Percentiles rank a stretch among this genome's conserved stretches.
These are phyloP conservation scores for Tupaia chinensis DNA, from an alignment of 2,113 vertebrate genomes.

Conservation along the genomic window DNA sequence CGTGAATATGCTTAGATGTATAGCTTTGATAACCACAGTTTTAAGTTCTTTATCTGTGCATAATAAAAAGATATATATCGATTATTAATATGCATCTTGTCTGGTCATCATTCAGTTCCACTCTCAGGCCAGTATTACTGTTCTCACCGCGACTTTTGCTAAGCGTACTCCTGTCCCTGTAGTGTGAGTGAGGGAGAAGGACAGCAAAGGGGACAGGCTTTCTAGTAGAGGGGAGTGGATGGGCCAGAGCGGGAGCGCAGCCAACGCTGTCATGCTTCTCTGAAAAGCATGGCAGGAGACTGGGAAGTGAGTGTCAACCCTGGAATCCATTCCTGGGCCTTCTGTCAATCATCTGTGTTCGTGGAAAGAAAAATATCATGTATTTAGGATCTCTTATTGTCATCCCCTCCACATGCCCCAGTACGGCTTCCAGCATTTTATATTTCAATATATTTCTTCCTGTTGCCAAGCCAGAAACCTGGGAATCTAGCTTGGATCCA, in stretches of 20 bases:
- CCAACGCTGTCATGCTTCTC: background rate
- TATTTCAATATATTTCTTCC: background rate
- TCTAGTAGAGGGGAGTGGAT: background rate
- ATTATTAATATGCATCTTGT: slow-evolving; percentile 78
- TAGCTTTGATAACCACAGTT: slow-evolving; percentile 89
- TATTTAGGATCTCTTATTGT: background rate
- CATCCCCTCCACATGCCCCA: background rate
- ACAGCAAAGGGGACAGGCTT: background rate
- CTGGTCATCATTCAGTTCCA: slow-evolving; percentile 43
- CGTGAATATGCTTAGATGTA: slow-evolving; percentile 87
- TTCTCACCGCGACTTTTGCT: slow-evolving; percentile 19
- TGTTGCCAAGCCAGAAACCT: background rate
- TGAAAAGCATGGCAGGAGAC: background rate
- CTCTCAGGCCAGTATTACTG: background rate
- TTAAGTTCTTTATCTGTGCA: slow-evolving; percentile 88
- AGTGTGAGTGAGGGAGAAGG: background rate
- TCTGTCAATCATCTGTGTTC: background rate
- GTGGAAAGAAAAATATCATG: background rate
- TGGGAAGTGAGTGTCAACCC: background rate
- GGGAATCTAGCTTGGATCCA: background rate
- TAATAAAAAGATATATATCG: slow-evolving; percentile 91
- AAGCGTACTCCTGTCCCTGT: background rate
- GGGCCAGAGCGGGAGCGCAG: background rate
- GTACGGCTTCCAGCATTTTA: background rate
- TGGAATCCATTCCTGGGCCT: background rate